Percentiles rank a stretch among this genome's conserved stretches.
phyloP scores from a whole-genome alignment of 2,888 invertebrate species.

The Plagodis dolabraria region DNA sequence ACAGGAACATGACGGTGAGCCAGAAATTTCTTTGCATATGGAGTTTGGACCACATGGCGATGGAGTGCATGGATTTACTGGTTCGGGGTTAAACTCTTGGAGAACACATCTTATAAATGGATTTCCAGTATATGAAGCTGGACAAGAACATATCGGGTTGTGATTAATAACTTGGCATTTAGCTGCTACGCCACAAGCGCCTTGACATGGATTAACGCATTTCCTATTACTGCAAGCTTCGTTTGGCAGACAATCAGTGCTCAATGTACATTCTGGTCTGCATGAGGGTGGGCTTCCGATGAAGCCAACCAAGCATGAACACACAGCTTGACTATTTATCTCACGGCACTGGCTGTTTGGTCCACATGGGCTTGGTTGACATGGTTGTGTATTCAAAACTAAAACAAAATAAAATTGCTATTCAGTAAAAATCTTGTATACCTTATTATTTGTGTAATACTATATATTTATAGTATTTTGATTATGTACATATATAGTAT shows the following conservation, averaged over 20 bases:
- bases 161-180: slow-evolving; percentile 92
- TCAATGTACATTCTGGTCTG: slow-evolving; percentile 90
- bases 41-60: slow-evolving; percentile 93
- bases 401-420: slow-evolving; percentile 40
- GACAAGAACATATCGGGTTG: slow-evolving; percentile 92
- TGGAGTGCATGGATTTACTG: slow-evolving; percentile 88
- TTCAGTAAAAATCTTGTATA: neutral
- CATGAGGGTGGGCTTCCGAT: slow-evolving; percentile 91
- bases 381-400: slow-evolving; percentile 67
- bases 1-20: slow-evolving; percentile 91
- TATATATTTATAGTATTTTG: too few species aligned
- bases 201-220: slow-evolving; percentile 92
- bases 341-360: slow-evolving; percentile 91
- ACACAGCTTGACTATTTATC: slow-evolving; percentile 89
- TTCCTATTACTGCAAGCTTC: slow-evolving; percentile 92
- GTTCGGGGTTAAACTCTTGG: slow-evolving; percentile 76
- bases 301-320: slow-evolving; percentile 88
- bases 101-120: slow-evolving; percentile 89
- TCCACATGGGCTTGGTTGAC: slow-evolving; percentile 89
- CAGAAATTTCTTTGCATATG: slow-evolving; percentile 87
- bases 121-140: slow-evolving; percentile 88
- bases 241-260: slow-evolving; percentile 89
- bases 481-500: too few species aligned
- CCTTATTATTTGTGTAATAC: too few species aligned
- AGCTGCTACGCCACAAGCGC: slow-evolving; percentile 91